A percentile compares a stretch with the other conserved stretches of the same genome.
Evolutionary conservation across 2,797 vertebrate genomes (phyloP).

Genomic region (Acomys russatus): DNA sequence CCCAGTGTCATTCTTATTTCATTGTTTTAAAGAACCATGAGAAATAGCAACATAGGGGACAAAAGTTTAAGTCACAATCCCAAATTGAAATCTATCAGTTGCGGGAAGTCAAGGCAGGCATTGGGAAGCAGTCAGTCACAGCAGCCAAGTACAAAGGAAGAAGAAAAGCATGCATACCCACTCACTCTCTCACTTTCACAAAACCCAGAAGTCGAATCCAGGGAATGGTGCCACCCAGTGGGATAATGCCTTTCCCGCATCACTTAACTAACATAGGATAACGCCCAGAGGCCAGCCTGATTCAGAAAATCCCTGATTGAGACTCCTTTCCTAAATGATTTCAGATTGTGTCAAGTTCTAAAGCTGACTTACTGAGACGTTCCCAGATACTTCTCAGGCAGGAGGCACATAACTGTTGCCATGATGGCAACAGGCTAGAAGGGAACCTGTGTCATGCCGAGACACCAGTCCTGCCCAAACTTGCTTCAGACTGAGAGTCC

Average conservation of each 20-base stretch:
- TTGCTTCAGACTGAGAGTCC: neutral
- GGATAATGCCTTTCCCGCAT: neutral
- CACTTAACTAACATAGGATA: neutral
- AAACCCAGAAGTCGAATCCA: neutral
- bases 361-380: neutral
- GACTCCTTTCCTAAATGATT: neutral
- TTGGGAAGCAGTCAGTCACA: neutral
- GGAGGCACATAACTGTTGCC: too few relatives aligned
- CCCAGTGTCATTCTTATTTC: too few relatives aligned
- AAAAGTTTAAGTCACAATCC: neutral
- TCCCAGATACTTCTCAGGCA: neutral
- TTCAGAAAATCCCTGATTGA: neutral
- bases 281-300: neutral
- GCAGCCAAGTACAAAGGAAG: neutral
- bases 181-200: neutral
- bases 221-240: neutral
- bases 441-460: neutral
- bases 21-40: neutral
- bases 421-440: neutral
- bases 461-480: neutral
- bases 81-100: too few relatives aligned
- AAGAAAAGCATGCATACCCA: neutral
- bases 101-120: neutral
- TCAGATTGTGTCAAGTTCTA: neutral
- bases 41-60: too few relatives aligned